phyloP scores from a whole-genome alignment of 2,888 invertebrate genomes.

The Xylophagus ater region DNA sequence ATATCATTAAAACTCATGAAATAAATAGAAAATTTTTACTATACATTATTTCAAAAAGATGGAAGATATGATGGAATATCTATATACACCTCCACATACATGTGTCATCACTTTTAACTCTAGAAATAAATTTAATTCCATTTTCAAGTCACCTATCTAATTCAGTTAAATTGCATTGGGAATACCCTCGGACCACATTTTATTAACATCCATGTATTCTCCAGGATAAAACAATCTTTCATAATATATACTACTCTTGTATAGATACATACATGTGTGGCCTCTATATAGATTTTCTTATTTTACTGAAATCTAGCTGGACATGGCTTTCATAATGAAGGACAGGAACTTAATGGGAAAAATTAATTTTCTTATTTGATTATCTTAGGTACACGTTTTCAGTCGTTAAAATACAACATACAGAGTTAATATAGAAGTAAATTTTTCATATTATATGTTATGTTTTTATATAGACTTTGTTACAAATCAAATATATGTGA shows the following conservation, averaged over 20 bases:
- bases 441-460: too few relatives aligned
- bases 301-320: too few relatives aligned
- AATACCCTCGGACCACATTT: slow-evolving; percentile 6
- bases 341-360: background rate
- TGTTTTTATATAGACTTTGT: too few relatives aligned
- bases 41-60: too few relatives aligned
- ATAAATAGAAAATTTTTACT: too few relatives aligned
- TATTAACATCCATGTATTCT: slow-evolving; percentile 2
- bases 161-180: slow-evolving; percentile 5
- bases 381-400: slow-evolving; percentile 7
- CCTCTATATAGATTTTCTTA: background rate
- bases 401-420: background rate
- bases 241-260: background rate
- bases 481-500: too few relatives aligned
- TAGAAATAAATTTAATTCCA: too few relatives aligned
- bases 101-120: too few relatives aligned
- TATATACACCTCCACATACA: too few relatives aligned
- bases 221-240: background rate
- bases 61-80: too few relatives aligned
- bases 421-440: background rate
- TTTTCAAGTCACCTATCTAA: slow-evolving; percentile 1
- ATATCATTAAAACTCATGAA: too few relatives aligned
- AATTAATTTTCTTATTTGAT: slow-evolving; percentile 12
- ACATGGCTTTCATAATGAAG: background rate
- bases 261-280: background rate